Conservation (phyloP, 2,797 vertebrate species). For the Halcyon leucocephala region DNA sequence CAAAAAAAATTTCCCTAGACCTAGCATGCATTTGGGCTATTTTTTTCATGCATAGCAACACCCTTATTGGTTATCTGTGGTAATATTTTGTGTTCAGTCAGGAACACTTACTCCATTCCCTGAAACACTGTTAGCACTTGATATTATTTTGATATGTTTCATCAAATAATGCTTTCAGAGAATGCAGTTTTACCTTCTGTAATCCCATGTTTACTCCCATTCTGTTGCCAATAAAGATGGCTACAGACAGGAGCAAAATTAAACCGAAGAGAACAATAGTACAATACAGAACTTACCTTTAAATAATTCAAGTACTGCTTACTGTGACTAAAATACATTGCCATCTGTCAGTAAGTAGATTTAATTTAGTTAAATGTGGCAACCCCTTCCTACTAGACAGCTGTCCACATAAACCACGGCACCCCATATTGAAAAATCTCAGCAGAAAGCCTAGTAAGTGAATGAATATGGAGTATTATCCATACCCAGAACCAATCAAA, state of each 20-base stretch:
- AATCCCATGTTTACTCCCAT: background rate
- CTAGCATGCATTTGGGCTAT: background rate
- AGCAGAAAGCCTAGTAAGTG: background rate
- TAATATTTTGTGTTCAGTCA: background rate
- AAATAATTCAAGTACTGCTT: slow-evolving; percentile 27
- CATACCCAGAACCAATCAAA: background rate
- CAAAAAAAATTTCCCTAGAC: background rate
- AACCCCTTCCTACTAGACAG: background rate
- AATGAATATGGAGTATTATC: background rate
- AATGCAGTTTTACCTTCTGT: background rate
- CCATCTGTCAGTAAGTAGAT: slow-evolving; percentile 28
- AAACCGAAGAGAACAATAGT: background rate
- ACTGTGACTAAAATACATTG: background rate
- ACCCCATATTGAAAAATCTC: background rate
- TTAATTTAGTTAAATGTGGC: background rate
- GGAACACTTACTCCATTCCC: background rate
- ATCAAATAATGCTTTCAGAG: background rate
- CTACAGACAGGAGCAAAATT: background rate
- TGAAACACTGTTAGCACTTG: background rate
- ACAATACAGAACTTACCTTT: background rate
- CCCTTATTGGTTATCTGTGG: background rate
- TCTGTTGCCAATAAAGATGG: background rate
- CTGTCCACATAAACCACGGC: background rate
- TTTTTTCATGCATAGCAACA: background rate
- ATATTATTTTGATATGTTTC: background rate